Evolutionary conservation across 2,888 invertebrate species (phyloP).

Genomic region (Himalopsyche kuldschensis): DNA sequence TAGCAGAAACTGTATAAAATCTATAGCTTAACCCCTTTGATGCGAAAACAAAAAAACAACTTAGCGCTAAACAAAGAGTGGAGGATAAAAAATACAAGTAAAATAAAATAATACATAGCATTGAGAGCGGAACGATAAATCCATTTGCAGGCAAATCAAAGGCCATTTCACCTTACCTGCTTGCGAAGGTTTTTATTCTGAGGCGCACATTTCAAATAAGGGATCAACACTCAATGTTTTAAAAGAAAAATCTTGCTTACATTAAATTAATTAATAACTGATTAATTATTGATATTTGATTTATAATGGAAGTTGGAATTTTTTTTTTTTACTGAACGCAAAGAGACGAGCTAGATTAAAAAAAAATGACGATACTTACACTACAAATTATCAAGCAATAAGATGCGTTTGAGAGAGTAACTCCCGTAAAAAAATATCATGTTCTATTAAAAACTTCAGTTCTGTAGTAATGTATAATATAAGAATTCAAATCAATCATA

Average conservation of each 20-base stretch:
- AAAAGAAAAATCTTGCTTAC: not conserved
- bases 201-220: not conserved
- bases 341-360: too few species aligned
- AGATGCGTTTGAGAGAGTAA: too few species aligned
- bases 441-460: too few species aligned
- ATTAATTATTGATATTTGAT: too few species aligned
- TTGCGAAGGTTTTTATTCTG: not conserved
- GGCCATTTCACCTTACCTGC: not conserved
- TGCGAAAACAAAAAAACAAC: not conserved
- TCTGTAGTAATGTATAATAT: too few species aligned
- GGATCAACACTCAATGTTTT: not conserved
- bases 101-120: not conserved
- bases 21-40: not conserved
- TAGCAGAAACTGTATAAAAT: not conserved
- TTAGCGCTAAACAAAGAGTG: not conserved
- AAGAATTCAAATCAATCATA: too few species aligned
- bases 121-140: not conserved
- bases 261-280: too few species aligned
- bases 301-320: too few species aligned
- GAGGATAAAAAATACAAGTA: not conserved
- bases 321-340: too few species aligned
- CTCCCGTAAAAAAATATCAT: too few species aligned
- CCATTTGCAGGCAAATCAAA: constrained; percentile 1
- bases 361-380: too few species aligned
- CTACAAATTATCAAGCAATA: too few species aligned